These are phyloP conservation scores for Nothoprocta pentlandii DNA, from an alignment of 2,113 vertebrate genomes.

Conservation along the genomic window DNA sequence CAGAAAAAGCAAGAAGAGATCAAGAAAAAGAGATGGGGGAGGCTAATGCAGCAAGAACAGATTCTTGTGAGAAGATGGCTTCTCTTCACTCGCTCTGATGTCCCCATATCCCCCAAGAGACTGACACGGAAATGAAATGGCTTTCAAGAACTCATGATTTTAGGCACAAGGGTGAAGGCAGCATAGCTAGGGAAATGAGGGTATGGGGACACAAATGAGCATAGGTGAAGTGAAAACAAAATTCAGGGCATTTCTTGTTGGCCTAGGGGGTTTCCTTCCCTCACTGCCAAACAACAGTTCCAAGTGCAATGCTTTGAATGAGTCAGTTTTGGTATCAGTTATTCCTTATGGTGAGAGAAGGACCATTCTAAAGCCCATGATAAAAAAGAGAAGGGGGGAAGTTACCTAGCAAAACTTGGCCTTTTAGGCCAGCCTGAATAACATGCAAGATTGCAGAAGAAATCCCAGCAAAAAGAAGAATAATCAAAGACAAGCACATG, in stretches of 20 bases:
- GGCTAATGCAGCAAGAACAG: background rate
- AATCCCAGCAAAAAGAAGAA: background rate
- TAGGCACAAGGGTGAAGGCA: background rate
- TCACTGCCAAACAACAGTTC: background rate
- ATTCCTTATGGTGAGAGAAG: background rate
- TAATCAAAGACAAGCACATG: background rate
- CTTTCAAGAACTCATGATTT: background rate
- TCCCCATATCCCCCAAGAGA: background rate
- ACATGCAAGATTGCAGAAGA: background rate
- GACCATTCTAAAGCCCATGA: background rate
- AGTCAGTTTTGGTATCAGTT: background rate
- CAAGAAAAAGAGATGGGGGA: background rate
- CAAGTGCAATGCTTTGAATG: background rate
- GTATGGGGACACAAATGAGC: background rate
- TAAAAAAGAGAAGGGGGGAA: background rate
- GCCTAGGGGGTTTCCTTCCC: background rate
- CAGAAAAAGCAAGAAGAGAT: background rate
- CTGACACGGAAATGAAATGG: background rate
- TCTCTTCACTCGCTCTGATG: background rate
- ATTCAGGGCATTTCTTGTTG: background rate
- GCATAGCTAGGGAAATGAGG: background rate
- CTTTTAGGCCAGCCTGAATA: background rate
- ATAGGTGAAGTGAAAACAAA: background rate
- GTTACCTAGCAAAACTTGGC: background rate
- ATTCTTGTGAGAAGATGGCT: background rate